A percentile compares a stretch with the other conserved stretches of the same genome.
Evolutionary conservation across 2,797 vertebrate species (phyloP).

Genomic region (Anabacerthia variegaticeps): DNA sequence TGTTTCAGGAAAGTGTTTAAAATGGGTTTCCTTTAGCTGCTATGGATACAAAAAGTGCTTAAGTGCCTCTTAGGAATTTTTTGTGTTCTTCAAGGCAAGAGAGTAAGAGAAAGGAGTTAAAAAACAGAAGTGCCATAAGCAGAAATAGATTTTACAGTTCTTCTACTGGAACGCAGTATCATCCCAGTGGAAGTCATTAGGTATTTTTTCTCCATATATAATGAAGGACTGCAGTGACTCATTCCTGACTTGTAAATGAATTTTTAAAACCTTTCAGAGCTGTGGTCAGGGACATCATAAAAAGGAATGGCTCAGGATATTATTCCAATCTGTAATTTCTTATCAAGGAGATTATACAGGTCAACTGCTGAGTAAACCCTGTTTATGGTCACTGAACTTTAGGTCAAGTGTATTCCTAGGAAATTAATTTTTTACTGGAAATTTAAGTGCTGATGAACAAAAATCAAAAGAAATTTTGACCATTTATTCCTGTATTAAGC

Average conservation of each 20-base stretch:
- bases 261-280: conserved; percentile 47
- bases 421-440: not conserved
- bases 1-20: not conserved
- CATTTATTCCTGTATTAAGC: not conserved
- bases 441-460: not conserved
- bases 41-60: not conserved
- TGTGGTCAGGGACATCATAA: not conserved
- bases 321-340: not conserved
- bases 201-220: conserved; percentile 31
- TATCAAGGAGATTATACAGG: not conserved
- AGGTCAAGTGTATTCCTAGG: not conserved
- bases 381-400: not conserved
- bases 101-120: conserved; percentile 35
- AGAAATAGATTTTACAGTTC: conserved; percentile 35
- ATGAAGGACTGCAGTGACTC: conserved; percentile 45
- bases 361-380: not conserved
- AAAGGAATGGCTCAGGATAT: not conserved
- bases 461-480: not conserved
- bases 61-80: not conserved
- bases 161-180: not conserved
- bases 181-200: conserved; percentile 67
- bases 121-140: not conserved
- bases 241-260: conserved; percentile 50
- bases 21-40: not conserved
- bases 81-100: not conserved